These are phyloP conservation scores for Babyrousa celebensis DNA, from an alignment of 2,797 vertebrate genomes.

Conservation along the genomic window DNA sequence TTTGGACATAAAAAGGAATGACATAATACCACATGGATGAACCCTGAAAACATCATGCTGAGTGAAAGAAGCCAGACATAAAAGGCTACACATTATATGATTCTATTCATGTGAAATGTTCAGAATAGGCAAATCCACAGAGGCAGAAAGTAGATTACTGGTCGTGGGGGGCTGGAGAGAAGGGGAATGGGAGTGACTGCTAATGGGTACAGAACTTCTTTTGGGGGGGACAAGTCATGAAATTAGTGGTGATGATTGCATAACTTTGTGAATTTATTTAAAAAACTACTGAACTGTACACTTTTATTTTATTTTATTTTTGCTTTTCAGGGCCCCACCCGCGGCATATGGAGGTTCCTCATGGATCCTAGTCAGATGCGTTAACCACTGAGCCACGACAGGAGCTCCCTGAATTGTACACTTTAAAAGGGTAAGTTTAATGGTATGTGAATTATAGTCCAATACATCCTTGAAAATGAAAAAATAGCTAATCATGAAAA, in stretches of 20 bases:
- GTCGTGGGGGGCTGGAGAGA: neutral
- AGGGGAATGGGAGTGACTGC: neutral
- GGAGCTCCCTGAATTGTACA: neutral
- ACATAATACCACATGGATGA: neutral
- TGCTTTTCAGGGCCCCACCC: too few relatives aligned
- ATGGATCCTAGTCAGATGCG: too few relatives aligned
- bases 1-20: constrained; percentile 19
- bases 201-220: neutral
- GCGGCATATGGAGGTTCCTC: too few relatives aligned
- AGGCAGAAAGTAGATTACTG: neutral
- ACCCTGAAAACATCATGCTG: neutral
- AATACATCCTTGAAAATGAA: constrained; percentile 30
- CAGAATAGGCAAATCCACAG: neutral
- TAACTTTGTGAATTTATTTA: neutral
- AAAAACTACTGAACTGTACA: neutral
- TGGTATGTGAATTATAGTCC: neutral
- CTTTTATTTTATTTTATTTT: neutral
- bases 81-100: neutral
- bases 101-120: constrained; percentile 7
- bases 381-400: too few relatives aligned
- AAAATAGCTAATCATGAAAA: constrained; percentile 11
- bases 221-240: neutral
- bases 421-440: constrained; percentile 55
- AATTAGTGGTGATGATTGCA: constrained; percentile 11
- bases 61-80: constrained; percentile 8